phyloP scores from a whole-genome alignment of 2,888 invertebrate species.

The Parelbella ahira region DNA sequence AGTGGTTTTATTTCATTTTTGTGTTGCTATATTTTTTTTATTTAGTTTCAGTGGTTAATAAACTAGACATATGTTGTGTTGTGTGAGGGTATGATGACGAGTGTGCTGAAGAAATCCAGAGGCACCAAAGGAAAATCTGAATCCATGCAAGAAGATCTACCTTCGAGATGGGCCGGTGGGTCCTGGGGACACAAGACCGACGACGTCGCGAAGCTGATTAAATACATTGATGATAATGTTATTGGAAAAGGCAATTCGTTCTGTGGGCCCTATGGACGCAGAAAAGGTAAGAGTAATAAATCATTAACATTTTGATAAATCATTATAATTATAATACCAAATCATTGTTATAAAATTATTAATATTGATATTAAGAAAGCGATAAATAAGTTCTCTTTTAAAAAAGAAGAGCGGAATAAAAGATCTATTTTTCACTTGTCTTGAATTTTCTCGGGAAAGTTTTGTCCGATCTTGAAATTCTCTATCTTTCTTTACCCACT shows the following conservation, averaged over 20 bases:
- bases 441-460: no score
- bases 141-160: slow-evolving; percentile 77
- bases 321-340: no score
- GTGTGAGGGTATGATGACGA: slow-evolving; percentile 70
- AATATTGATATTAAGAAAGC: no score
- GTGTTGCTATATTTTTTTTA: slow-evolving; percentile 14
- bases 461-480: no score
- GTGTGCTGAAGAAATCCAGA: slow-evolving; percentile 75
- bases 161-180: slow-evolving; percentile 57
- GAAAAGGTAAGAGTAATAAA: slow-evolving; percentile 86
- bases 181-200: slow-evolving; percentile 79
- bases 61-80: slow-evolving; percentile 43
- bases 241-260: slow-evolving; percentile 90
- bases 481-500: no score
- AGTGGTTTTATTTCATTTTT: slow-evolving; percentile 8
- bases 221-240: slow-evolving; percentile 89
- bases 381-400: no score
- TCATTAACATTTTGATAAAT: not conserved
- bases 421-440: no score
- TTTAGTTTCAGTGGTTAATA: slow-evolving; percentile 11
- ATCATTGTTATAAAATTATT: no score
- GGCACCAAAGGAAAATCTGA: slow-evolving; percentile 75
- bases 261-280: slow-evolving; percentile 89
- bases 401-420: no score
- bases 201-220: slow-evolving; percentile 85